Evolutionary conservation across 2,113 vertebrate species (phyloP), one percentile per base, ranked within the genome.

Genomic region (Corydoras sp.): DNA sequence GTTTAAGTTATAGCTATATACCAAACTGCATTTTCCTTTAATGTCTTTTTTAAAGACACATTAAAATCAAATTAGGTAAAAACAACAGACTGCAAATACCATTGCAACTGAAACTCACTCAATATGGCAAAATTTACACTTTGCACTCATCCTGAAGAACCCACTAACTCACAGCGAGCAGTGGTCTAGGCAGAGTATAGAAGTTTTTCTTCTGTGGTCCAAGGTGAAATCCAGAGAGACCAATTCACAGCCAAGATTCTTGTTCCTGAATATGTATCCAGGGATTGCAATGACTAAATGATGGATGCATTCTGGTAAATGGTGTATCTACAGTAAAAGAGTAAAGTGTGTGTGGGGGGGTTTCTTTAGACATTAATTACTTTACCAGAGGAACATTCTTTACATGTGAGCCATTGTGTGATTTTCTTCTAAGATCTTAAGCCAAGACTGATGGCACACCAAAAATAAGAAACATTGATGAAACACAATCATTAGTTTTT

Each of bases 301-400:
- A 73, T 67, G 58, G 72, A 72, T 78, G 51, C 55, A 72, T 65
- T 71, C 48, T 70, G 51, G 49, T 78, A 72, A 75, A 78, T 68
- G 58, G 56, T 64, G 29, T 56, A 56, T 71, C 18, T 64, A 50
- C 35, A 68, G 73, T 48, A 66, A 18, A 62, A 60, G 14, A 75
- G 63, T 13, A 69, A 74, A 24, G 18, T 24, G 18, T 58, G 15
- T 48, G 24, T 15, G 55, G 48, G 67, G 35, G 51, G 66, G 30
- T 24, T n/a, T n/a, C n/a, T n/a, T n/a, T 54, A 67, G 56, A 65
- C 63, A 68, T 75, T 71, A 64, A 78, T 66, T 68, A 43, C 63
- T 48, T 63, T 69, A 77, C 50, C 63, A 72, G 68, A 75, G 13
- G 59, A 72, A 32, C 58, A 62, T 74, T 74, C 68, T 74, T 74